Conservation (phyloP, 2,113 vertebrate species). For the Aix galericulata region DNA sequence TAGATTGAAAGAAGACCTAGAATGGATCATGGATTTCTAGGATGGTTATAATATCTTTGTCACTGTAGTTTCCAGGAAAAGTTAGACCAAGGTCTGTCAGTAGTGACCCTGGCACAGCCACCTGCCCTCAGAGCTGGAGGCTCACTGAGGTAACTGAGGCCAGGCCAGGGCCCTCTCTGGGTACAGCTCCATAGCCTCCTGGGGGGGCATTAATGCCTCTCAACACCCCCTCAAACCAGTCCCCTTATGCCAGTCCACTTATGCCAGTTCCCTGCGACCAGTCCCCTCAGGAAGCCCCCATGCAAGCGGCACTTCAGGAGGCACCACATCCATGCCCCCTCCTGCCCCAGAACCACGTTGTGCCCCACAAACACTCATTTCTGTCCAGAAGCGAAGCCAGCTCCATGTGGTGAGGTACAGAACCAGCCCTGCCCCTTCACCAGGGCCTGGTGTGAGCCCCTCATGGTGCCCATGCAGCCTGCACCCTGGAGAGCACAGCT, state of each 20-base stretch:
- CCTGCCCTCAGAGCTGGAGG: not conserved
- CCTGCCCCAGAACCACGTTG: rapidly evolving
- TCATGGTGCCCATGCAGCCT: not conserved
- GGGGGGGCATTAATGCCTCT: no score
- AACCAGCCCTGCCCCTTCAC: not conserved
- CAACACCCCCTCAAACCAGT: no score
- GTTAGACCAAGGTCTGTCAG: not conserved
- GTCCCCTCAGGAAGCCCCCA: not conserved
- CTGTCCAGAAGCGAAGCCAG: not conserved
- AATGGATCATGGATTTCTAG: not conserved
- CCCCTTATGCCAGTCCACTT: no score
- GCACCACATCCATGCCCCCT: no score
- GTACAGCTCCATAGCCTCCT: no score
- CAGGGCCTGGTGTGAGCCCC: rapidly evolving
- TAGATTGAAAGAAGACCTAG: not conserved
- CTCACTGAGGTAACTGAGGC: no score
- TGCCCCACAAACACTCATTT: rapidly evolving
- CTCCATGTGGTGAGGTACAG: not conserved
- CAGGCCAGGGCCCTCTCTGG: rapidly evolving
- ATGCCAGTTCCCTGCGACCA: no score
- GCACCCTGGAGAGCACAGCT: not conserved
- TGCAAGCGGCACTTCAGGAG: no score
- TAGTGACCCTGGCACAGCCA: rapidly evolving
- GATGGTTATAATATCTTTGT: not conserved
- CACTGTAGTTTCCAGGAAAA: not conserved